Percentiles rank a stretch among this genome's conserved stretches.
phyloP scores from a whole-genome alignment of 2,888 invertebrate genomes.

The Noctua comes region DNA sequence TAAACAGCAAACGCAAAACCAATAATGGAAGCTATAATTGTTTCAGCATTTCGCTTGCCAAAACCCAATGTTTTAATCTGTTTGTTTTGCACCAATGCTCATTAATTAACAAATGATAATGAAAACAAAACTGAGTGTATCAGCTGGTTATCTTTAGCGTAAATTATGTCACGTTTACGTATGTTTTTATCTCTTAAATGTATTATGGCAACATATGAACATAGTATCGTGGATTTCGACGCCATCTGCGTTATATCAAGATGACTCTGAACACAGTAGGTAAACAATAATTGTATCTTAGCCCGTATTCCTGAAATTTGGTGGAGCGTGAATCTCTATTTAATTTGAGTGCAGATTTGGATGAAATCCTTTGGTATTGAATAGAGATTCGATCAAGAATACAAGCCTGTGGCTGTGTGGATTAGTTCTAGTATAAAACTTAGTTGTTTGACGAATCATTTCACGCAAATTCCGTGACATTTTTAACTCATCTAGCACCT shows the following conservation, averaged over 20 bases:
- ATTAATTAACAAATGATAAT: conserved; percentile 43
- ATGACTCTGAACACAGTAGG: not conserved
- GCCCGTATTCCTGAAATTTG: not conserved
- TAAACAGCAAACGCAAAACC: conserved; percentile 13
- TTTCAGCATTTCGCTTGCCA: conserved; percentile 27
- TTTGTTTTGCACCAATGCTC: conserved; percentile 24
- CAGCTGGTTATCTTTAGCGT: conserved; percentile 41
- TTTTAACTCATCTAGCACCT: not conserved
- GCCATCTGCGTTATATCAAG: conserved; percentile 13
- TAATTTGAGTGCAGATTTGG: not conserved
- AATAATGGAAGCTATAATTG: conserved; percentile 24
- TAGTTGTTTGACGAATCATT: not conserved
- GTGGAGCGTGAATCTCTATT: not conserved
- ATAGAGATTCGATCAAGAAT: not conserved
- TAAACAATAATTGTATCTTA: not conserved
- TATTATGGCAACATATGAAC: conserved; percentile 8
- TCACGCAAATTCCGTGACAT: not conserved
- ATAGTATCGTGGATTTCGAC: not conserved
- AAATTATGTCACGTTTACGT: conserved; percentile 35
- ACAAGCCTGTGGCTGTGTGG: not conserved
- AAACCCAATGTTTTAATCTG: conserved; percentile 32
- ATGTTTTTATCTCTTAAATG: conserved; percentile 27
- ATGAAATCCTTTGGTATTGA: not conserved
- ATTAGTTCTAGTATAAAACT: not conserved
- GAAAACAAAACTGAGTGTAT: conserved; percentile 37